Evolutionary conservation across 2,888 invertebrate genomes (phyloP).

Genomic region (Odontocerum albicorne): DNA sequence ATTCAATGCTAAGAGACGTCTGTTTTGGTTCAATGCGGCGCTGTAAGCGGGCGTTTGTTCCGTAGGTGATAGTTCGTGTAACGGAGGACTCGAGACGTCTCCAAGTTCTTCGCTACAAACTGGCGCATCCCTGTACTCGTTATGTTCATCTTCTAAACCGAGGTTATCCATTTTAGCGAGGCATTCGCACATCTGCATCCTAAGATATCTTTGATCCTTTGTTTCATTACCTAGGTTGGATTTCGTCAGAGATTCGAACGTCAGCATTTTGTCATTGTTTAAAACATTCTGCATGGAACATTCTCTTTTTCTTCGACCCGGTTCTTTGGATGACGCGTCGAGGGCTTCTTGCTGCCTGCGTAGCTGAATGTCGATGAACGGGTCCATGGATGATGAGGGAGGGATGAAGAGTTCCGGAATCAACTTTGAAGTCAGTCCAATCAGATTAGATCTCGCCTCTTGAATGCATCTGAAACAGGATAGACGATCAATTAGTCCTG

Average conservation of each 20-base stretch:
- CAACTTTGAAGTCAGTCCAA: neutral
- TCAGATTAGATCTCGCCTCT: neutral
- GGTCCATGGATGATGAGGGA: slow-evolving; percentile 10
- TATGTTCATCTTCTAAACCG: slow-evolving; percentile 1
- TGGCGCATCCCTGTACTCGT: neutral
- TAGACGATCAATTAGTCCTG: too few relatives aligned
- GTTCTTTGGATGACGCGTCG: neutral
- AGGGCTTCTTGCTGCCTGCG: neutral
- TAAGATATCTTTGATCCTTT: neutral
- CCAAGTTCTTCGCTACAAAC: slow-evolving; percentile 40
- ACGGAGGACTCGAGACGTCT: slow-evolving; percentile 44
- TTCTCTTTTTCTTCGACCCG: neutral
- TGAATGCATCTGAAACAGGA: too few relatives aligned
- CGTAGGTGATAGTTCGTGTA: slow-evolving; percentile 52
- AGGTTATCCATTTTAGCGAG: slow-evolving; percentile 15
- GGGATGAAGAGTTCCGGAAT: slow-evolving; percentile 11
- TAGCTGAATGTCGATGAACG: slow-evolving; percentile 5
- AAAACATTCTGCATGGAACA: neutral
- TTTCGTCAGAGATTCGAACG: neutral
- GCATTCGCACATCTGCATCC: slow-evolving; percentile 17
- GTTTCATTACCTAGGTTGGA: neutral
- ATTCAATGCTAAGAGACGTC: slow-evolving; percentile 11
- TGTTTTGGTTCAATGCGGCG: slow-evolving; percentile 13
- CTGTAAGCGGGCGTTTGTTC: slow-evolving; percentile 7
- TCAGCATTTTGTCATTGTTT: neutral